Conservation (phyloP, 1,140 invertebrate species). For the Pantala flavescens region DNA sequence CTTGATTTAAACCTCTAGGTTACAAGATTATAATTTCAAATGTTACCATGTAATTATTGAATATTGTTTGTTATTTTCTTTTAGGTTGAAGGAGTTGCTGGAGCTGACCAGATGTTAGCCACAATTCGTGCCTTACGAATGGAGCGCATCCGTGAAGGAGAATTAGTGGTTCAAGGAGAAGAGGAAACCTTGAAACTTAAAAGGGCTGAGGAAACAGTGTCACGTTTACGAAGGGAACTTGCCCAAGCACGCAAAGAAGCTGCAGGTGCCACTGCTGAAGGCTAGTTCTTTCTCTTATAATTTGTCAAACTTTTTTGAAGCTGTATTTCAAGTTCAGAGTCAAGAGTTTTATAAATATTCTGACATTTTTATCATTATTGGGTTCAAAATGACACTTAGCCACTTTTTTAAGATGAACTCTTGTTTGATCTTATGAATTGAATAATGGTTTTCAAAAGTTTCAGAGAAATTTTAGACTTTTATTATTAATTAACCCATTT, state of each 20-base stretch:
- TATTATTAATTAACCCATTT: too few relatives aligned
- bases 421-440: too few relatives aligned
- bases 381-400: too few relatives aligned
- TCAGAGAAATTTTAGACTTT: too few relatives aligned
- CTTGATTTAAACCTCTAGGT: too few relatives aligned
- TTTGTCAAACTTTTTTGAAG: neutral
- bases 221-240: slow-evolving; percentile 44
- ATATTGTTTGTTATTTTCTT: too few relatives aligned
- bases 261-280: slow-evolving; percentile 44
- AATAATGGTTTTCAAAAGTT: too few relatives aligned
- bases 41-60: too few relatives aligned
- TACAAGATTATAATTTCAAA: too few relatives aligned
- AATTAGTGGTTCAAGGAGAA: slow-evolving; percentile 50
- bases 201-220: slow-evolving; percentile 42
- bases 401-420: too few relatives aligned
- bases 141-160: slow-evolving; percentile 62
- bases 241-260: slow-evolving; percentile 42
- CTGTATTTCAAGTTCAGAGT: neutral
- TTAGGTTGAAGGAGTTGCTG: neutral
- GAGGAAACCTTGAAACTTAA: slow-evolving; percentile 42
- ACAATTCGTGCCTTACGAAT: slow-evolving; percentile 54
- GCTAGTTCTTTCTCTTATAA: slow-evolving; percentile 27
- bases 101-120: slow-evolving; percentile 41
- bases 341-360: too few relatives aligned
- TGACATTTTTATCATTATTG: too few relatives aligned